Base-by-base conservation (phyloP, 2,113 vertebrate genomes). In the Syngnathus floridae region DNA sequence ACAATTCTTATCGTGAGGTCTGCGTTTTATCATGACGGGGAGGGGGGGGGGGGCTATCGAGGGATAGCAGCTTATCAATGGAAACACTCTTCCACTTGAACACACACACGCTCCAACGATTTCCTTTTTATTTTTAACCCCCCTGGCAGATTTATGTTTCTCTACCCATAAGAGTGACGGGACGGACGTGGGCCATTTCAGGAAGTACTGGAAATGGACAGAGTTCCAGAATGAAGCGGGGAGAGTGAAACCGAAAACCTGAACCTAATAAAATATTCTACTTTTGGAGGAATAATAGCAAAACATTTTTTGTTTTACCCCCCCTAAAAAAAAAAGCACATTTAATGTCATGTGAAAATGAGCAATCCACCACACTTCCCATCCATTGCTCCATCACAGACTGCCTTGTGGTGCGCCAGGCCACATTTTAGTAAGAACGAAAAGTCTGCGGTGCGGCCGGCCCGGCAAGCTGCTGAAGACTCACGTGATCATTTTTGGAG, bases 11-110 rank as follows among this genome's bases (percentile, higher is more conserved):
- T 49, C 62, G 65, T 41, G 62, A 31, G 0, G 19, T 41, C 74
- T 71, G 68, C 31, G 49, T 58, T 66, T 71, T 82, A 83, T 87
- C 79, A 49, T 4, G 31, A 4, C 8, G 49, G 26, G 26, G 26
- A 3, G 26, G 26, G 26, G 22, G 22, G 22, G 26, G 26, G 26
- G 26, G 62, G 46, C 45, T 83, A 80, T 83, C 84, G 69, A 64
- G 72, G 62, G 73, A 84, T 81, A 84, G 72, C 70, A 84, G 74
- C 70, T 86, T 88, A 90, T 90, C 86, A 85, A 69, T 84, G 79
- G 69, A 75, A 83, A 88, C 85, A 89, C 62, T 70, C 72, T 83
- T 86, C 60, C 78, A 58, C 64, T 81, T 70, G 36, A 69, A 72
- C 37, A 7, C 40, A 1, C 66, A 64, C 60, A 49, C 49, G 48